These are phyloP conservation scores for Oligia fasciuncula DNA, from an alignment of 2,888 invertebrate genomes.

Conservation along the genomic window DNA sequence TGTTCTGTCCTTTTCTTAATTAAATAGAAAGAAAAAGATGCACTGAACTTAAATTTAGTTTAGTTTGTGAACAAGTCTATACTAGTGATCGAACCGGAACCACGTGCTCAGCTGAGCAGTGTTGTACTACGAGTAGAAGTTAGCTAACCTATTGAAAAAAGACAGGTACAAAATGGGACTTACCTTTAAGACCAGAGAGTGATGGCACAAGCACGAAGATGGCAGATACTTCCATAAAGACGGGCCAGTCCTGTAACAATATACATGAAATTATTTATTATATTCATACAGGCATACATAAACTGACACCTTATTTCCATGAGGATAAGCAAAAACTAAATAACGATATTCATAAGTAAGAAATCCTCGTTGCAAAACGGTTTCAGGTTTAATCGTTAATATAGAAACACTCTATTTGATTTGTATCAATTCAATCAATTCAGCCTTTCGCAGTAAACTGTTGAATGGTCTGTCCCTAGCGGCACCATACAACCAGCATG, in stretches of 20 bases:
- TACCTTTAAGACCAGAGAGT: constrained; percentile 94
- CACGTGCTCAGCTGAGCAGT: background rate
- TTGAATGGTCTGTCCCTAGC: too few relatives aligned
- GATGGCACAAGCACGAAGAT: constrained; percentile 95
- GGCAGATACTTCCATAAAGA: constrained; percentile 92
- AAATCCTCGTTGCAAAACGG: background rate
- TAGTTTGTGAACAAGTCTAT: too few relatives aligned
- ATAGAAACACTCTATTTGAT: background rate
- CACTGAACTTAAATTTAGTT: too few relatives aligned
- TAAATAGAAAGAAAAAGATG: too few relatives aligned
- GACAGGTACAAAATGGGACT: constrained; percentile 35
- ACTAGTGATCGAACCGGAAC: background rate
- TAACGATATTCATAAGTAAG: background rate
- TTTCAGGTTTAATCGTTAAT: background rate
- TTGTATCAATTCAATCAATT: background rate
- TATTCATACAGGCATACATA: background rate
- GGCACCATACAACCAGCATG: too few relatives aligned
- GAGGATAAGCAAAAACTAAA: too few relatives aligned
- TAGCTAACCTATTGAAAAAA: background rate
- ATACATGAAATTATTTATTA: constrained; percentile 35
- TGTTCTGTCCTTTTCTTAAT: too few relatives aligned
- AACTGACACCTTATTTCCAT: background rate
- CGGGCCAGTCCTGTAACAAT: constrained; percentile 92
- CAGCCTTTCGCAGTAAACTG: background rate
- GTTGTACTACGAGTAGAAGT: background rate